Percentiles rank a stretch among this genome's conserved stretches.
phyloP scores from a whole-genome alignment of 1,140 invertebrate species.

The Drosophila erecta region DNA sequence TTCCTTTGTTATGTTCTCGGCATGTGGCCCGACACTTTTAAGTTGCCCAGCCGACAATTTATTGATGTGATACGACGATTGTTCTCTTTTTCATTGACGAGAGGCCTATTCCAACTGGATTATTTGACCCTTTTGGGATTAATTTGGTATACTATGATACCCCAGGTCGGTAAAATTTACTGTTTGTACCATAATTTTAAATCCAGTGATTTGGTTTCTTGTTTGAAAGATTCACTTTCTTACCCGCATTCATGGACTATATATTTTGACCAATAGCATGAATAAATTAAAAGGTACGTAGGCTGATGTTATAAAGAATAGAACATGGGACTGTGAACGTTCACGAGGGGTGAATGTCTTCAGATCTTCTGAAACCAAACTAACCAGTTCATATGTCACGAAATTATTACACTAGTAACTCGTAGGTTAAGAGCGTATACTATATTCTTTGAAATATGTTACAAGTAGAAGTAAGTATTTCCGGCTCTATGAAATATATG shows the following conservation, averaged over 20 bases:
- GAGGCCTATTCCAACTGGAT: neutral
- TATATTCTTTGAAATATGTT: too few relatives aligned
- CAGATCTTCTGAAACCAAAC: too few relatives aligned
- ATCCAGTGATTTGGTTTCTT: neutral
- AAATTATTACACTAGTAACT: too few relatives aligned
- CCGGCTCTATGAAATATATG: too few relatives aligned
- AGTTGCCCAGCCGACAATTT: conserved; percentile 7
- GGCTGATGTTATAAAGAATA: neutral
- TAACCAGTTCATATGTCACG: too few relatives aligned
- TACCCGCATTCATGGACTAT: neutral
- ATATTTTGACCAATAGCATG: neutral
- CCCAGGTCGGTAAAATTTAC: too few relatives aligned
- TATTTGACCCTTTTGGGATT: neutral
- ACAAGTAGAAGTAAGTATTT: too few relatives aligned
- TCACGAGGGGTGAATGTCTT: too few relatives aligned
- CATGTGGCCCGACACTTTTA: conserved; percentile 2
- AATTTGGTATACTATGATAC: neutral
- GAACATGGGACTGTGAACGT: too few relatives aligned
- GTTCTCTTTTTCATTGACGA: conserved; percentile 5
- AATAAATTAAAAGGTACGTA: neutral
- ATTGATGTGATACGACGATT: conserved; percentile 3
- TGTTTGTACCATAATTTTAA: neutral
- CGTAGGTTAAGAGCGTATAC: too few relatives aligned
- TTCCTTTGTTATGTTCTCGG: conserved; percentile 1
- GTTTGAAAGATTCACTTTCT: neutral